Evolutionary conservation across 2,113 vertebrate genomes (phyloP).

Genomic region (Pluvianellus socialis): DNA sequence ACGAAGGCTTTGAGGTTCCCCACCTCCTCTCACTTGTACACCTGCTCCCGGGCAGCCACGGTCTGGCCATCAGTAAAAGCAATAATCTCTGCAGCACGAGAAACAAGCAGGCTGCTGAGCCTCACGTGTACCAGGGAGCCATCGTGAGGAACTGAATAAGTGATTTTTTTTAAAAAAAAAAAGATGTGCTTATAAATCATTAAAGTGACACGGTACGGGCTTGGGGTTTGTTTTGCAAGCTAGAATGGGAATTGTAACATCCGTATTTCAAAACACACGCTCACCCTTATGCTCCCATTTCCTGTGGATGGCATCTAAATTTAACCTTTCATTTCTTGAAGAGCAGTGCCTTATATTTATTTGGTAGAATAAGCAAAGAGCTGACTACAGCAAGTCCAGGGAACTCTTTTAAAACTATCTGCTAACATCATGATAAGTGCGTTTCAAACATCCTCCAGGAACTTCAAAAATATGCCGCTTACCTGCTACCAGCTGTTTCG

Average conservation of each 20-base stretch:
- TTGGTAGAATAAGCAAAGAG: constrained; percentile 17
- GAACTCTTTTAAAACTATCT: not conserved
- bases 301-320: constrained; percentile 36
- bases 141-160: not conserved
- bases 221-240: constrained; percentile 52
- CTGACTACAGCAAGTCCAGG: not conserved
- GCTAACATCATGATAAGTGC: constrained; percentile 15
- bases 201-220: not conserved
- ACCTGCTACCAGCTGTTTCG: not conserved
- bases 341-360: not conserved
- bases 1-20: not conserved
- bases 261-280: constrained; percentile 41
- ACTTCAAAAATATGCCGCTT: not conserved
- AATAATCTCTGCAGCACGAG: not conserved
- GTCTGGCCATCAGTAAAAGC: not conserved
- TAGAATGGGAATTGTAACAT: constrained; percentile 47
- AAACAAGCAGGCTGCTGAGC: not conserved
- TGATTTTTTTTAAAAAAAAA: not conserved
- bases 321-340: constrained; percentile 48
- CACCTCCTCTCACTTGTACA: not conserved
- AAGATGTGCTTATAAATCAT: constrained; percentile 31
- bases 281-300: constrained; percentile 2
- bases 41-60: not conserved
- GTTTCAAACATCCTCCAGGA: constrained; percentile 30
- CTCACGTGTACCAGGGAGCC: not conserved